Evolutionary conservation across 2,888 invertebrate genomes (phyloP).

Genomic region (Phaonia tiefii): DNA sequence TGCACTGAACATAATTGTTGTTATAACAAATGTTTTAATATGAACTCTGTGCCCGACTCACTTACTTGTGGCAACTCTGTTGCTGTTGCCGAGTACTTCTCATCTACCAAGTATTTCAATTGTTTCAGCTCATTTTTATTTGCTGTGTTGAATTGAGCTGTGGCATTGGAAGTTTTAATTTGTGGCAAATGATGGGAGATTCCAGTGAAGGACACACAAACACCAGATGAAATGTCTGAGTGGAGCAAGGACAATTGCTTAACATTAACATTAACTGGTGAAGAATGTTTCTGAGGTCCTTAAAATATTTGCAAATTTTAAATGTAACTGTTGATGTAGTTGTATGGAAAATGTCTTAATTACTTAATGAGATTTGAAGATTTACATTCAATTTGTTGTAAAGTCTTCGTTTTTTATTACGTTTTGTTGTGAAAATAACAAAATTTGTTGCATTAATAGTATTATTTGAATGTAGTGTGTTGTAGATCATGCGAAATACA

Average conservation of each 20-base stretch:
- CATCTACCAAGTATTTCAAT: background rate
- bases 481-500: too few species aligned
- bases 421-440: too few species aligned
- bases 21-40: constrained; percentile 44
- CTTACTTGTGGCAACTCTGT: background rate
- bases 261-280: background rate
- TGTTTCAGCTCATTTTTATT: constrained; percentile 12
- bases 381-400: background rate
- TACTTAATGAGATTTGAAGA: background rate
- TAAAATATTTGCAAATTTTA: background rate
- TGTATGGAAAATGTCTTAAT: background rate
- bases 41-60: background rate
- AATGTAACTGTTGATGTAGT: background rate
- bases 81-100: background rate
- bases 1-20: constrained; percentile 44
- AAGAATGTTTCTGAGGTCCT: background rate
- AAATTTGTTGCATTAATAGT: too few species aligned
- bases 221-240: too few species aligned
- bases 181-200: constrained; percentile 12
- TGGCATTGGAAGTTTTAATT: constrained; percentile 22
- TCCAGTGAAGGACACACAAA: background rate
- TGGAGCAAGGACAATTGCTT: too few species aligned
- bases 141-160: too few species aligned
- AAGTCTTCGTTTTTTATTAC: background rate
- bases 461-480: too few species aligned